Percentiles rank a stretch among this genome's conserved stretches.
phyloP scores from a whole-genome alignment of 2,888 invertebrate species.

The Hoplodrina ambigua region DNA sequence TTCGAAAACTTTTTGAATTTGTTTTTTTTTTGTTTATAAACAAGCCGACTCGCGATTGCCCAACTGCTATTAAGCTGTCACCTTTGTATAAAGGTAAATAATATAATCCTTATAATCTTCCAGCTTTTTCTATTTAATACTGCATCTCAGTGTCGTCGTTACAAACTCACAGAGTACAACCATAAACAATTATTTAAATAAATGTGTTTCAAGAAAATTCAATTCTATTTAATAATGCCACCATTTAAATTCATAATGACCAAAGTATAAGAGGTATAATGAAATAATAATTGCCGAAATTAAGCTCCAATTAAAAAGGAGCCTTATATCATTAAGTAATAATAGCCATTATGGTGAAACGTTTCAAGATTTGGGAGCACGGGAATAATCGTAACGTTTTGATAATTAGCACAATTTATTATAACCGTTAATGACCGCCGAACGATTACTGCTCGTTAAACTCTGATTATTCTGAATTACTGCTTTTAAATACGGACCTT shows the following conservation, averaged over 20 bases:
- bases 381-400: slow-evolving; percentile 49
- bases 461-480: slow-evolving; percentile 28
- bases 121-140: too few relatives aligned
- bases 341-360: slow-evolving; percentile 32
- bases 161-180: not conserved
- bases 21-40: too few relatives aligned
- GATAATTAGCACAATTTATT: slow-evolving; percentile 54
- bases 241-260: slow-evolving; percentile 10
- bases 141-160: too few relatives aligned
- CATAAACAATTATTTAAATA: not conserved
- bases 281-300: slow-evolving; percentile 27
- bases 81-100: too few relatives aligned
- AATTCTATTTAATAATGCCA: not conserved
- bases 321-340: slow-evolving; percentile 29
- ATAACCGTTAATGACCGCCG: slow-evolving; percentile 27
- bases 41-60: too few relatives aligned
- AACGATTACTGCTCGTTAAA: slow-evolving; percentile 37
- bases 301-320: slow-evolving; percentile 23
- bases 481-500: slow-evolving; percentile 22
- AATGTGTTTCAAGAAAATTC: not conserved
- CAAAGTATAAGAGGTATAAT: slow-evolving; percentile 7
- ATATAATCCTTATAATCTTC: too few relatives aligned
- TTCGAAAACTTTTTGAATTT: too few relatives aligned
- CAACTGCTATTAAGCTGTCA: too few relatives aligned
- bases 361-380: slow-evolving; percentile 40